A percentile compares a stretch with the other conserved stretches of the same genome.
phyloP scores from a whole-genome alignment of 1,140 invertebrate genomes.

The Saccostrea glomerata region DNA sequence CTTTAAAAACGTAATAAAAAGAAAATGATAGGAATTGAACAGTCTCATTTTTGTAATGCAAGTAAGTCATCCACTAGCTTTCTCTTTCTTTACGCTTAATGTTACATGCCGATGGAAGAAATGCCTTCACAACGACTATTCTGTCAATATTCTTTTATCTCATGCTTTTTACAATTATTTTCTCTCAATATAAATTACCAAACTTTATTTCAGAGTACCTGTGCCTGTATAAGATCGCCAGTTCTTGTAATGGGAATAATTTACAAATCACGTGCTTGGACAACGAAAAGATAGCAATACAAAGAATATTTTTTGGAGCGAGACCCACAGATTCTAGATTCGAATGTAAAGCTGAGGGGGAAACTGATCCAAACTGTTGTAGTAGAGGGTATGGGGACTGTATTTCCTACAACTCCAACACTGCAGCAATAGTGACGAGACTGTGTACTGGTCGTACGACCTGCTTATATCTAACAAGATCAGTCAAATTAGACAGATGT shows the following conservation, averaged over 20 bases:
- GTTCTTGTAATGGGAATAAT: background rate
- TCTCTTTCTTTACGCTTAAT: too few relatives aligned
- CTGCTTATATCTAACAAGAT: background rate
- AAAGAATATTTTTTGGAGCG: constrained; percentile 3
- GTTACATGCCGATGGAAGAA: too few relatives aligned
- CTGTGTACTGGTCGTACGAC: background rate
- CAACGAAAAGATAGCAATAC: constrained; percentile 5
- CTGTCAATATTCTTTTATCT: too few relatives aligned
- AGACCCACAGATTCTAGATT: background rate
- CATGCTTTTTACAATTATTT: too few relatives aligned
- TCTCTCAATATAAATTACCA: background rate
- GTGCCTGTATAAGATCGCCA: background rate
- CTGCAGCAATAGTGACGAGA: background rate
- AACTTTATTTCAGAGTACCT: background rate
- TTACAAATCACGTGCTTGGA: background rate
- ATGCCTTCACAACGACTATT: too few relatives aligned
- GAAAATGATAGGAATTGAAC: too few relatives aligned
- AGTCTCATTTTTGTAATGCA: too few relatives aligned
- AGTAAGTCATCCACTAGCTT: too few relatives aligned
- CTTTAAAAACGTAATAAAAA: too few relatives aligned
- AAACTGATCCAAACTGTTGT: background rate
- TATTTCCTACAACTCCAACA: background rate
- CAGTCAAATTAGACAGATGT: background rate
- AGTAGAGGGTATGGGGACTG: background rate
- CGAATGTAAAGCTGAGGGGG: background rate